These are phyloP conservation scores for Ochlodes sylvanus DNA, from an alignment of 2,888 invertebrate genomes.

Conservation along the genomic window DNA sequence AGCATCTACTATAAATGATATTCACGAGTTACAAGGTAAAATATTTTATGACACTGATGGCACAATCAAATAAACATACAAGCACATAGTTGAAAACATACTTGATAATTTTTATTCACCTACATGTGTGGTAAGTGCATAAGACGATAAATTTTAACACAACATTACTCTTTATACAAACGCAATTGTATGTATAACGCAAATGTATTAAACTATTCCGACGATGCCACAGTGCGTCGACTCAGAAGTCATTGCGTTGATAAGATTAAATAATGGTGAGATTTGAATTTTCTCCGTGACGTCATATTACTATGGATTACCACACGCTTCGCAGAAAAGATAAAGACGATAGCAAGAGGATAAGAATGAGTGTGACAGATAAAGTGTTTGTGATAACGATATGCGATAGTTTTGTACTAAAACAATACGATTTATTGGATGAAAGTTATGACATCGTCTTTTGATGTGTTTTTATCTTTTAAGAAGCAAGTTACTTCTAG, in stretches of 20 bases:
- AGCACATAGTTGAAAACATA: neutral
- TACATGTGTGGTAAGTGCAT: neutral
- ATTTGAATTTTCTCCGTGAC: slow-evolving; percentile 38
- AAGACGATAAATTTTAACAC: neutral
- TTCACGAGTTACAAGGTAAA: neutral
- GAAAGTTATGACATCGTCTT: neutral
- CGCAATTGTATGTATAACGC: no score
- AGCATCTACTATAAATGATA: no score
- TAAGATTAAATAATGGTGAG: slow-evolving; percentile 22
- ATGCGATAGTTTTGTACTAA: slow-evolving; percentile 1
- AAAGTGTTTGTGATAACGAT: slow-evolving; percentile 4
- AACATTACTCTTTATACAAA: neutral
- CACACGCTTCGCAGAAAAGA: slow-evolving; percentile 45
- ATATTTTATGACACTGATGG: neutral
- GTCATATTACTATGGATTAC: slow-evolving; percentile 40
- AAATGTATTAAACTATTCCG: no score
- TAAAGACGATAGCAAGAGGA: slow-evolving; percentile 44
- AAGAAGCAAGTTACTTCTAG: no score
- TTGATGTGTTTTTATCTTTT: neutral
- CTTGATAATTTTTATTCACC: neutral
- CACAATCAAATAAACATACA: neutral
- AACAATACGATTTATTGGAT: neutral
- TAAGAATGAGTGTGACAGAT: slow-evolving; percentile 39
- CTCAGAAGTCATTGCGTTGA: slow-evolving; percentile 9
- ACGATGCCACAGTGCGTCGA: neutral